Percentiles rank a stretch among this genome's conserved stretches.
These are phyloP conservation scores for Cliona cf. orientalis DNA, from an alignment of 37 sponge, comb jelly and placozoan genomes.

Conservation along the genomic window DNA sequence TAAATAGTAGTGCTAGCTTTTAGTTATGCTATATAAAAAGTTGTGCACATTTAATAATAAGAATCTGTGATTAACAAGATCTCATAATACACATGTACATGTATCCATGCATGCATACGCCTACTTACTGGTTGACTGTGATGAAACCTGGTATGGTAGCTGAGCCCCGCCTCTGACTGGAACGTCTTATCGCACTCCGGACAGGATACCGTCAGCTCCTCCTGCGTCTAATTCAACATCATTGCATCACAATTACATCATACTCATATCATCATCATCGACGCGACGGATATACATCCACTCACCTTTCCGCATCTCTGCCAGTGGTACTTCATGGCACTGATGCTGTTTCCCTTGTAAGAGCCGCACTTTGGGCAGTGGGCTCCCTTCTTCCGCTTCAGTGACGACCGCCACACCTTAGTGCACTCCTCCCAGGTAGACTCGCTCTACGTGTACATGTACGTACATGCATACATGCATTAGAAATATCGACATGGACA, in stretches of 20 bases:
- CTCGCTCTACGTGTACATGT: conserved; percentile 33
- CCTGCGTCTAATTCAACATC: background rate
- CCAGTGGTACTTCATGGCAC: conserved; percentile 69
- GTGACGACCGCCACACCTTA: conserved; percentile 19
- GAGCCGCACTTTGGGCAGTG: conserved; percentile 30
- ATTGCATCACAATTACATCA: too few species aligned
- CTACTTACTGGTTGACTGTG: too few species aligned
- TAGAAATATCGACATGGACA: background rate
- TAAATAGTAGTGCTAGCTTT: too few species aligned
- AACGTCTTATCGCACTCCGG: conserved; percentile 55
- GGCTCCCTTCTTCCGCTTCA: conserved; percentile 20
- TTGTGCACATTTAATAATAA: too few species aligned
- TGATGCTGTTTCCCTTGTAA: conserved; percentile 41
- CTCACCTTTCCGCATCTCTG: conserved; percentile 62
- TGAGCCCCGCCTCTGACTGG: conserved; percentile 51
- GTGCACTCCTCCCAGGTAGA: conserved; percentile 18
- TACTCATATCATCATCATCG: too few species aligned
- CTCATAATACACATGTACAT: too few species aligned
- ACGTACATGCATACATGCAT: background rate
- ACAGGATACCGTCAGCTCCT: conserved; percentile 30
- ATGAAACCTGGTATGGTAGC: conserved; percentile 73
- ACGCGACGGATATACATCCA: too few species aligned
- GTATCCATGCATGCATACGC: too few species aligned
- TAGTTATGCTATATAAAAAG: too few species aligned
- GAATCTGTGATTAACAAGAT: too few species aligned